These are phyloP conservation scores for Danaus plexippus DNA, from an alignment of 1,140 invertebrate genomes.

Conservation along the genomic window DNA sequence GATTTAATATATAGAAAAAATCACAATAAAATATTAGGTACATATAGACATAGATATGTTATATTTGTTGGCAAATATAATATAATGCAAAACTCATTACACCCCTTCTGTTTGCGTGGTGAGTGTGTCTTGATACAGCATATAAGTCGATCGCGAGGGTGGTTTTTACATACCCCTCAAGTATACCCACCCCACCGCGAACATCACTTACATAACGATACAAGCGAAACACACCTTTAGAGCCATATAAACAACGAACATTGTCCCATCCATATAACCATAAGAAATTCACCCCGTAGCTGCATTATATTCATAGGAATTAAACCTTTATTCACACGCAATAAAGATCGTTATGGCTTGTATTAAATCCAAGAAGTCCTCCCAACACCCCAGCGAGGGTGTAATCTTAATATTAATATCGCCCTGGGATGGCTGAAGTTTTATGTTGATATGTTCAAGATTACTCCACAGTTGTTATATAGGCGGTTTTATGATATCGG, in stretches of 20 bases:
- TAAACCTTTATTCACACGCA: slow-evolving; percentile 12
- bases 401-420: slow-evolving; percentile 70
- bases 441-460: slow-evolving; percentile 44
- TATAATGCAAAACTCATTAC: slow-evolving; percentile 6
- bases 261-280: no score
- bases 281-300: slow-evolving; percentile 13
- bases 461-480: slow-evolving; percentile 43
- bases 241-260: no score
- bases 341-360: slow-evolving; percentile 16
- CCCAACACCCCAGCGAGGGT: slow-evolving; percentile 41
- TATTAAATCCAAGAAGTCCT: slow-evolving; percentile 11
- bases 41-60: no score
- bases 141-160: slow-evolving; percentile 71
- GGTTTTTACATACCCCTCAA: slow-evolving; percentile 70
- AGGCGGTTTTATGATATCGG: slow-evolving; percentile 40
- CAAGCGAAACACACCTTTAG: no score
- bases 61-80: neutral
- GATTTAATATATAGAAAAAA: no score
- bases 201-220: slow-evolving; percentile 4
- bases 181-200: slow-evolving; percentile 47
- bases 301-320: slow-evolving; percentile 16
- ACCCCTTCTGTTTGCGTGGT: no score
- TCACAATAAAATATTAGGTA: no score
- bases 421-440: slow-evolving; percentile 60
- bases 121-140: slow-evolving; percentile 63